These are phyloP conservation scores for Thamnaconus septentrionalis DNA, from an alignment of 2,113 vertebrate genomes.

Conservation along the genomic window DNA sequence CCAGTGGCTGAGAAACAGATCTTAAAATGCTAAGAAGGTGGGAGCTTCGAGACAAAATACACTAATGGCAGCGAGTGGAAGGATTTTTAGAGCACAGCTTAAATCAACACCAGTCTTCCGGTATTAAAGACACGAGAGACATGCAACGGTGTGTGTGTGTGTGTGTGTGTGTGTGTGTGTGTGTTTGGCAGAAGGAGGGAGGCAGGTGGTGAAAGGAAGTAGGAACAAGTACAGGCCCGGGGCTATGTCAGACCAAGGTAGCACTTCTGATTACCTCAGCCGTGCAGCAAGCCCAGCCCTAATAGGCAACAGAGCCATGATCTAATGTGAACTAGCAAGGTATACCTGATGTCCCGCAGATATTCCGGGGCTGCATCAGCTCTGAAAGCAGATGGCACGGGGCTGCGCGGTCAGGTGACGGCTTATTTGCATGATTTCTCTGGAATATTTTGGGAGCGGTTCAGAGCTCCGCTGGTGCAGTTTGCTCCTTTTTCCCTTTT, in stretches of 20 bases:
- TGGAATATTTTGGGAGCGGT: background rate
- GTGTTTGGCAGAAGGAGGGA: conserved; percentile 34
- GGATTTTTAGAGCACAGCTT: no score
- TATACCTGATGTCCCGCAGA: conserved; percentile 21
- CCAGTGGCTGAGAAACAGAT: no score
- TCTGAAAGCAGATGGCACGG: background rate
- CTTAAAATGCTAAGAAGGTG: no score
- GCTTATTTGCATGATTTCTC: conserved; percentile 16
- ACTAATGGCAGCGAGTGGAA: no score
- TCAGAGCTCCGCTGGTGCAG: no score
- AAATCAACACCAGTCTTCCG: no score
- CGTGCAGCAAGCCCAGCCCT: conserved; percentile 33
- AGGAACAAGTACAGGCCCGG: conserved; percentile 54
- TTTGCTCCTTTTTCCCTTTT: no score
- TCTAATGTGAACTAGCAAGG: conserved; percentile 42
- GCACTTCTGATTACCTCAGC: conserved; percentile 55
- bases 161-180: conserved; percentile 27
- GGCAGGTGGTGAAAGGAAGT: conserved; percentile 62
- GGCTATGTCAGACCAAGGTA: conserved; percentile 65
- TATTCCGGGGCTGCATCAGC: background rate
- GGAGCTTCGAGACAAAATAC: no score
- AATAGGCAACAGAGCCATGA: conserved; percentile 36
- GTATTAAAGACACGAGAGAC: background rate
- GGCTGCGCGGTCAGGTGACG: background rate
- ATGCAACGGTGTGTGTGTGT: conserved; percentile 18